Evolutionary conservation across 2,888 invertebrate genomes (phyloP), one percentile per base, ranked within the genome.

Genomic region (Carpatolechia fugitivella): DNA sequence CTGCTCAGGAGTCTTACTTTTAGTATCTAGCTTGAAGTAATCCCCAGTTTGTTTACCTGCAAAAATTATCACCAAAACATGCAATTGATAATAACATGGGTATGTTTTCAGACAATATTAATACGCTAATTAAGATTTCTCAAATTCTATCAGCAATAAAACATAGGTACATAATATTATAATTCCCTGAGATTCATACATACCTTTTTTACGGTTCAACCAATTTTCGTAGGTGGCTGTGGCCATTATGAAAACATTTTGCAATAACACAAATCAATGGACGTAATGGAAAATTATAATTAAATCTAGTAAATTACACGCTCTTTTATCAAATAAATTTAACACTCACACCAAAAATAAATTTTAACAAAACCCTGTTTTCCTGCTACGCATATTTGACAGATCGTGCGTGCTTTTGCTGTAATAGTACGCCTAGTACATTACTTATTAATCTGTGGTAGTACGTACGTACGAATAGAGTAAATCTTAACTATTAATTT

Each of bases 11-110:
- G 85, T 82, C 69, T 91, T 91, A 80, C 91, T 92, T 67, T 88
- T 90, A 63, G 82, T 84, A 73, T 93, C 92, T 80, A 93, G 84
- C 65, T 92, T 92, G 78, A 89, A 93, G 76, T 92, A 91, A 83
- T 94, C 94, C 80, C 94, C 93, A 72, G 86, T 91, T 72, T 80
- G 80, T 81, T 86, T 91, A 74, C 89, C 92, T 92, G 76, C 60
- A 88, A 85, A 33, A 72, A 64, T 51, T 38, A 50, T 13, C 29
- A 36, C 8, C 31, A 50, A 49, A 38, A 56, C 52, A 40, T 5
- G 36, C 41, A 16, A 4, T 24, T 24, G 38, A 38, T 16, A 24
- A 35, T 10, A 35, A 29, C n/a, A 16, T 44, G 46, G 18, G 36
- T 52, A 52, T 52, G n/a, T 48, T 49, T 56, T 54, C 13, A 24